Conservation (phyloP, 2,888 invertebrate species). For the Graphium colonna region DNA sequence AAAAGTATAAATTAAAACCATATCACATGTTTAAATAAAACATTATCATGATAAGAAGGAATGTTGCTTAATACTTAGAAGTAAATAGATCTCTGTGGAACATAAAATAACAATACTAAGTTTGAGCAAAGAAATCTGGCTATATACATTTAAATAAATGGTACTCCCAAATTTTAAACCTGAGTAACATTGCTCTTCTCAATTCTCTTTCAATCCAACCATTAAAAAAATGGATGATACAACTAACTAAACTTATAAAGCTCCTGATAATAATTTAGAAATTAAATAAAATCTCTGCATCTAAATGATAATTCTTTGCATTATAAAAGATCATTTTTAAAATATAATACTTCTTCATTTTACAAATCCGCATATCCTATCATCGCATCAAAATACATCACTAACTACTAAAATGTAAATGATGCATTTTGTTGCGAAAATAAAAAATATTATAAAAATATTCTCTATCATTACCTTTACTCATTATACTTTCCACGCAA, state of each 20-base stretch:
- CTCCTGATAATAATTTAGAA: background rate
- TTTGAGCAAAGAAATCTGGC: too few relatives aligned
- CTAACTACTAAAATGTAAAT: too few relatives aligned
- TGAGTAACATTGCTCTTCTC: background rate
- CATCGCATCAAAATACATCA: background rate
- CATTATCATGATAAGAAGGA: too few relatives aligned
- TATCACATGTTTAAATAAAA: too few relatives aligned
- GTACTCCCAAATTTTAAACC: background rate
- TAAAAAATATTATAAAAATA: constrained; percentile 2
- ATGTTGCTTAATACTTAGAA: too few relatives aligned
- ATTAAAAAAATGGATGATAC: too few relatives aligned
- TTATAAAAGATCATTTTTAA: background rate
- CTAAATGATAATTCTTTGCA: background rate
- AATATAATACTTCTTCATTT: background rate
- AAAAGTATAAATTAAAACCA: too few relatives aligned
- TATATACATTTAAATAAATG: too few relatives aligned
- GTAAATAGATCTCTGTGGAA: too few relatives aligned
- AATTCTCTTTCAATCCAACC: background rate
- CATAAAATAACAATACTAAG: too few relatives aligned
- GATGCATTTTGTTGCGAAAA: background rate
- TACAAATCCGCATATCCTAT: background rate
- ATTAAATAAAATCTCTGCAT: background rate
- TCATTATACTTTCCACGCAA: background rate
- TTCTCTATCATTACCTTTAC: background rate
- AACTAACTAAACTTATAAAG: background rate